Conservation (phyloP, 2,888 invertebrate genomes). For the Xestia sexstrigata region DNA sequence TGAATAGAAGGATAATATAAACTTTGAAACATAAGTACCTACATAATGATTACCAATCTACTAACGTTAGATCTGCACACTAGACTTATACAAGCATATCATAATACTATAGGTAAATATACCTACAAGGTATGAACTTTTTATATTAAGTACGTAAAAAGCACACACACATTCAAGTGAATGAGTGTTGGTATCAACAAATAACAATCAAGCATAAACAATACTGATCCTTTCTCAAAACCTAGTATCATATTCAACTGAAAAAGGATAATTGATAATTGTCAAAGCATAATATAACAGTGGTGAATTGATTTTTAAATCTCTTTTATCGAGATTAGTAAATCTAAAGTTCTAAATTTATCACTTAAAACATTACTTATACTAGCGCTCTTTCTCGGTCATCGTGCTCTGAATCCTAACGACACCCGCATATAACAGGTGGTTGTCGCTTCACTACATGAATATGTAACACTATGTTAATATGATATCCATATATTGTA, state of each 20-base stretch:
- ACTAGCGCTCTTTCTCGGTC: slow-evolving; percentile 21
- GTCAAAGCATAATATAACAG: neutral
- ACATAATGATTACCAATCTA: too few species aligned
- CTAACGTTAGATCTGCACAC: too few species aligned
- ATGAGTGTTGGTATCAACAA: neutral
- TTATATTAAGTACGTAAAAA: neutral
- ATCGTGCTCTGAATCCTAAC: slow-evolving; percentile 41
- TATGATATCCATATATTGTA: neutral
- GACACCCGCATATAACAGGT: slow-evolving; percentile 31
- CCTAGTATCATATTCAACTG: neutral
- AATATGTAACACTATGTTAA: neutral
- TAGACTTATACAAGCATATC: too few species aligned
- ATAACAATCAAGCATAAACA: neutral
- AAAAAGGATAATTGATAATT: neutral
- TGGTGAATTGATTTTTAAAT: slow-evolving; percentile 1
- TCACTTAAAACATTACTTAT: slow-evolving; percentile 39
- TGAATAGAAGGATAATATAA: too few species aligned
- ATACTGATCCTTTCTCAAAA: neutral
- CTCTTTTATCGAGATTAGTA: neutral
- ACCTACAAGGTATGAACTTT: too few species aligned
- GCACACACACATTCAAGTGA: neutral
- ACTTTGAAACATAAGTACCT: too few species aligned
- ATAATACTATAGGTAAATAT: too few species aligned
- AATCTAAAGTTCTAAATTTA: slow-evolving; percentile 28
- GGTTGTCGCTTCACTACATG: neutral